Evolutionary conservation across 2,888 invertebrate genomes (phyloP), one percentile per base, ranked within the genome.

Genomic region (Caenorhabditis sulstoni): DNA sequence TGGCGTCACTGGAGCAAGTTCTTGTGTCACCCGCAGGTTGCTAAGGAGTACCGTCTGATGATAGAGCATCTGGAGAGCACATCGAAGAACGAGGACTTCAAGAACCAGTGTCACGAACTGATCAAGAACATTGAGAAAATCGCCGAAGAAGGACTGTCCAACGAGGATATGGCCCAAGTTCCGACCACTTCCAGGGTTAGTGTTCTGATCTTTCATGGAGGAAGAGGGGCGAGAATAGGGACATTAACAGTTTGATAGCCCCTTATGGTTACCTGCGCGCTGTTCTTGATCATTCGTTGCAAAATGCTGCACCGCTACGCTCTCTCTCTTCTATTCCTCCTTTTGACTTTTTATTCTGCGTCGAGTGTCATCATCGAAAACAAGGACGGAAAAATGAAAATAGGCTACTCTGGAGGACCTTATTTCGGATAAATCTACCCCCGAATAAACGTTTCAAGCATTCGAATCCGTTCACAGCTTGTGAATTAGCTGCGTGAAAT

Each of bases 1-100:
- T 67, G 71, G 59, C 68, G 79, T 14, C 68, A 70, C 18, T 79
- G 70, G 70, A 70, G 73, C 47, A 62, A 58, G 18, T 79, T 79
- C 65, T 18, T 79, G 53, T 70, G 66, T 45, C 65, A 67, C 11
- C 39, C 53, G 9, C 3, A 3, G 12, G 75, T 79, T 0, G 71
- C 62, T 29, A 52, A 20, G 29, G 53, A 65, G 20, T 58, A 66
- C 22, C 52, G 29, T 5, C 11, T 18, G 12, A 64, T 74, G 68
- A 14, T 75, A 8, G 65, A 57, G 4, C 52, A 52, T 9, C 39
- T 73, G 45, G 41, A 57, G 3, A 61, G 14, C 2, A 14, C 45
- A 14, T 65, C 75, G 9, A 79, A 79, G 18, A 75, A 52, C 23
- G 75, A 66, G 11, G 79, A 79, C 8, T 41, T 50, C 49, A 74